Conservation (phyloP, 2,797 vertebrate genomes). For the Sibirionetta formosa region DNA sequence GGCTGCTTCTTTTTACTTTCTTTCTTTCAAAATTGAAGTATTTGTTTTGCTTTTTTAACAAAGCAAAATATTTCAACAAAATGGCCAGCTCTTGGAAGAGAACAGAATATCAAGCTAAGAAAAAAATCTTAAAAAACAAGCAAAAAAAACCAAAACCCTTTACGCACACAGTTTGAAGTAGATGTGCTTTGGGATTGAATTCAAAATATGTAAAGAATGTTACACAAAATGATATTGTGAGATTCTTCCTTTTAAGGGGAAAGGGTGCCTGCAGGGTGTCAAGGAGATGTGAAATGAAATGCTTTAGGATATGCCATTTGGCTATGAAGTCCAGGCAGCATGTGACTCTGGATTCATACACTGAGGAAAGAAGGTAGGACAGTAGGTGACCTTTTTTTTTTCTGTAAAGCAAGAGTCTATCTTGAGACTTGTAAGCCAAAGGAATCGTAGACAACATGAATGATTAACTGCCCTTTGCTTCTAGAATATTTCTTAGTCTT, state of each 20-base stretch:
- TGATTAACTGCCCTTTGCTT: background rate
- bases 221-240: background rate
- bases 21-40: background rate
- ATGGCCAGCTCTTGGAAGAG: background rate
- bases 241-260: background rate
- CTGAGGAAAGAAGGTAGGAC: background rate
- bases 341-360: background rate
- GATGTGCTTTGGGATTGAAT: background rate
- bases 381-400: background rate
- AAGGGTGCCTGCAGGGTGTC: background rate
- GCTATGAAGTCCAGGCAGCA: background rate
- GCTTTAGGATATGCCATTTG: background rate
- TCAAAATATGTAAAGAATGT: constrained; percentile 9
- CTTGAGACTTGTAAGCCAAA: background rate
- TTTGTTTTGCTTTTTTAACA: background rate
- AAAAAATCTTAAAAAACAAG: background rate
- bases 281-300: background rate
- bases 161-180: background rate
- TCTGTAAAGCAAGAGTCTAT: background rate
- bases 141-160: background rate
- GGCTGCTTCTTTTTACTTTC: background rate
- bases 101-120: background rate
- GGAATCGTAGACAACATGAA: background rate
- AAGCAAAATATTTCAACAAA: background rate
- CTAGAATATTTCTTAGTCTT: background rate